Conservation (phyloP, 2,797 vertebrate species). For the Pipistrellus nathusii region DNA sequence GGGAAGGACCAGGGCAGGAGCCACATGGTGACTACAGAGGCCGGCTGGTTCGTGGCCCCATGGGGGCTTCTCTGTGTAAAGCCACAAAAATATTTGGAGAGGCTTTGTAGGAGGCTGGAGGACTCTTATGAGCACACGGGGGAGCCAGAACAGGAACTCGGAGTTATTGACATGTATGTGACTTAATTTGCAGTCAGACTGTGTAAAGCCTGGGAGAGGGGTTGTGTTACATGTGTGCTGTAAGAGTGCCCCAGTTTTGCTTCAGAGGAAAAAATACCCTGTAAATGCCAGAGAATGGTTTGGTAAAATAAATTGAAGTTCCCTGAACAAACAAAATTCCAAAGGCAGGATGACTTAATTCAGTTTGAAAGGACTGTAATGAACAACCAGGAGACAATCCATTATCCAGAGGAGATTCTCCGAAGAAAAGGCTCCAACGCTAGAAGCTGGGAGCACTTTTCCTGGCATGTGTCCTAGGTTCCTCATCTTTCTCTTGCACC, state of each 20-base stretch:
- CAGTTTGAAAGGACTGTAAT: slow-evolving; percentile 4
- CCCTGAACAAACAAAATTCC: slow-evolving; percentile 57
- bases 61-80: background rate
- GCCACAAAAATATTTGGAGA: slow-evolving; percentile 12
- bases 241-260: background rate
- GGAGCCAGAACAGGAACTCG: background rate
- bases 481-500: background rate
- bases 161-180: background rate
- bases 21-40: background rate
- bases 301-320: slow-evolving; percentile 49
- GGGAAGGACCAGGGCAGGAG: background rate
- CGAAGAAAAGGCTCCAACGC: background rate
- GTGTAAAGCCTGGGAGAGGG: background rate
- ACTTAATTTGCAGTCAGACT: background rate
- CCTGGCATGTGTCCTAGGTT: background rate
- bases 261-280: background rate
- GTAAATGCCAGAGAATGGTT: background rate
- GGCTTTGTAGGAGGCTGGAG: background rate
- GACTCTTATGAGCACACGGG: background rate
- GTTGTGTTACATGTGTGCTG: background rate
- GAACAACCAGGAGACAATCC: slow-evolving; percentile 15
- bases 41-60: background rate
- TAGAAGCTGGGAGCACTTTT: background rate
- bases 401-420: background rate
- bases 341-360: slow-evolving; percentile 57